phyloP scores from a whole-genome alignment of 2,888 invertebrate genomes.

The Onchidella celtica region DNA sequence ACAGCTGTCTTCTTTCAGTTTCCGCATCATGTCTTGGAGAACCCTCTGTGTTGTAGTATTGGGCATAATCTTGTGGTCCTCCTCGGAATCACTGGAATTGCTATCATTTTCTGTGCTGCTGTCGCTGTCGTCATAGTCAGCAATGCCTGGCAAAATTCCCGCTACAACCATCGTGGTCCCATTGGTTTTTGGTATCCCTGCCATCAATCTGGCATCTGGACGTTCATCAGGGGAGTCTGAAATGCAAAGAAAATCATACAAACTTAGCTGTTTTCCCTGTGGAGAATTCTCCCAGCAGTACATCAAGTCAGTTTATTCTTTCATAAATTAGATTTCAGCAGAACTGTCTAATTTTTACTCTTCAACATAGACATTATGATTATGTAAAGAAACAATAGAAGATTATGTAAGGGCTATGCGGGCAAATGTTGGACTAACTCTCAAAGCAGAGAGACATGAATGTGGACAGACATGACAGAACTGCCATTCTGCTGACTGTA shows the following conservation, averaged over 20 bases:
- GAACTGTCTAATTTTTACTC: too few species aligned
- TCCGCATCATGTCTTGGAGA: conserved; percentile 40
- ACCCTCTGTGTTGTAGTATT: conserved; percentile 27
- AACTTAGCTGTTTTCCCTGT: too few species aligned
- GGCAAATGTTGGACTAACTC: too few species aligned
- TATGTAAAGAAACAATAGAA: too few species aligned
- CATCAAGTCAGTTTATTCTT: too few species aligned
- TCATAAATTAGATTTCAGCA: too few species aligned
- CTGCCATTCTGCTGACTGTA: too few species aligned
- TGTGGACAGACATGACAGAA: too few species aligned
- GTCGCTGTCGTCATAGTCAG: conserved; percentile 66
- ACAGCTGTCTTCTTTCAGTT: conserved; percentile 38
- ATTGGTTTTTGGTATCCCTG: conserved; percentile 36
- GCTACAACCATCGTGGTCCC: conserved; percentile 61
- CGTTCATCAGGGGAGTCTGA: background rate
- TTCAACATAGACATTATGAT: too few species aligned
- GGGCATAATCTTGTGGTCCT: conserved; percentile 43
- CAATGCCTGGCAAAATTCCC: conserved; percentile 70
- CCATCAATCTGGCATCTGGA: conserved; percentile 52
- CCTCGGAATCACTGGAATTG: conserved; percentile 47
- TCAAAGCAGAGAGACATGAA: too few species aligned
- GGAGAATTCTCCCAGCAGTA: too few species aligned
- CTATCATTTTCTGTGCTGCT: conserved; percentile 60
- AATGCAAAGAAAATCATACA: background rate
- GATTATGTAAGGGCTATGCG: too few species aligned